A percentile compares a stretch with the other conserved stretches of the same genome.
phyloP scores from a whole-genome alignment of 1,140 invertebrate genomes.

The Nasonia vitripennis region DNA sequence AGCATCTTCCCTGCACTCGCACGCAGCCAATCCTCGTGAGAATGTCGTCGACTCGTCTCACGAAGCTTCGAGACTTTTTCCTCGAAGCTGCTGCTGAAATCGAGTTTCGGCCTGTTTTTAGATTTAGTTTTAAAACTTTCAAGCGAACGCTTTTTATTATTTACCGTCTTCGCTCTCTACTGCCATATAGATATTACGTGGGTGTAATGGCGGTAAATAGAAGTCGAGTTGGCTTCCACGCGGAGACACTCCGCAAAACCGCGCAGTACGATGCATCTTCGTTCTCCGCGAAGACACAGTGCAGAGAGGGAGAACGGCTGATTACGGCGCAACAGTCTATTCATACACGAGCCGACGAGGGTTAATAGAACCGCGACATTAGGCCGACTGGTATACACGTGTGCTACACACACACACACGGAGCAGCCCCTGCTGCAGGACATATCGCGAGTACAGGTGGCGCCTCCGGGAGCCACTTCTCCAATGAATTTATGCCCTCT shows the following conservation, averaged over 20 bases:
- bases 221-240: background rate
- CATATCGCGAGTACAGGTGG: background rate
- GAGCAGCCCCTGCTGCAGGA: background rate
- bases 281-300: background rate
- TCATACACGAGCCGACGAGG: background rate
- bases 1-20: background rate
- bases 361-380: constrained; percentile 12
- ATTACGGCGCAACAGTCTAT: constrained; percentile 19
- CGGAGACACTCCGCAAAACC: background rate
- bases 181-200: background rate
- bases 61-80: too few species aligned
- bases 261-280: background rate
- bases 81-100: too few species aligned
- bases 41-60: background rate
- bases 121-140: background rate
- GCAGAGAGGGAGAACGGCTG: constrained; percentile 2
- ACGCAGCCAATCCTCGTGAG: background rate
- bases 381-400: background rate
- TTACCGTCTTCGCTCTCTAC: background rate
- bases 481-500: constrained; percentile 29
- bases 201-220: background rate
- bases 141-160: background rate
- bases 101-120: background rate
- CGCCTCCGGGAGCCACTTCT: background rate
- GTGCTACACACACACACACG: background rate